A percentile compares a stretch with the other conserved stretches of the same genome.
Conservation (phyloP, 2,113 vertebrate genomes). For the zebrafish (Danio rerio) region GRCz12tu NC_133181.1:51303001-51303500, state of each 20-base stretch:
- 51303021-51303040: background rate
- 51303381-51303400: background rate
- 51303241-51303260: background rate
- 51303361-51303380: conserved; percentile 4
- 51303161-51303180: background rate
- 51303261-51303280: background rate
- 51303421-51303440: conserved; percentile 33
- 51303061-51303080: conserved; percentile 5
- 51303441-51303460: conserved; percentile 28
- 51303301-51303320: background rate
- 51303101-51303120: too few species aligned
- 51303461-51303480: conserved; percentile 36
- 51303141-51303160: background rate
- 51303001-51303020: background rate
- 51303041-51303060: conserved; percentile 5
- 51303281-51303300: background rate
- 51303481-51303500: conserved; percentile 42
- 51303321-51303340: background rate
- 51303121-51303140: background rate
- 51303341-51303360: background rate
- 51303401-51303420: conserved; percentile 9
- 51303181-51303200: too few species aligned
- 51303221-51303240: conserved; percentile 12
- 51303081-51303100: background rate
- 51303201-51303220: background rate